Percentiles rank a stretch among this genome's conserved stretches.
phyloP scores from a whole-genome alignment of 2,888 invertebrate genomes.

The Glaucopsyche alexis region DNA sequence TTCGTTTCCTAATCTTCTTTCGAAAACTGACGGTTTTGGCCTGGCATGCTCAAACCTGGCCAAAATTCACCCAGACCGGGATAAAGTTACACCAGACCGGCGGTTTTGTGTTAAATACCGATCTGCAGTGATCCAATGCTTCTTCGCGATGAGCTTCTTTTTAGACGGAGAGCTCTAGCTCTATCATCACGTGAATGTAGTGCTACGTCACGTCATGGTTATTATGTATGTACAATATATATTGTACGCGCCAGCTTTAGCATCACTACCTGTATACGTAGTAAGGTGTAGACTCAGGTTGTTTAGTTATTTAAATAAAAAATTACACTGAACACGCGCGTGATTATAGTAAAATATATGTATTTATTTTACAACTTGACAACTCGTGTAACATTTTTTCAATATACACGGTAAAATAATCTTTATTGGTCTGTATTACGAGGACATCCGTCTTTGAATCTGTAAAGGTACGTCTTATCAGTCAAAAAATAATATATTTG shows the following conservation, averaged over 20 bases:
- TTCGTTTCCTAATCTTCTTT: no score
- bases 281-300: background rate
- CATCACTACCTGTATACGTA: background rate
- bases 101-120: no score
- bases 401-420: background rate
- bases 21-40: no score
- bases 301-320: background rate
- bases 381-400: background rate
- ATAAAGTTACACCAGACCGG: no score
- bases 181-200: no score
- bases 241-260: background rate
- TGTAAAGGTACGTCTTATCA: background rate
- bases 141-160: no score
- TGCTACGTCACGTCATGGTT: no score
- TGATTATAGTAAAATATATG: background rate
- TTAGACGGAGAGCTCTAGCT: no score
- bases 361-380: background rate
- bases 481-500: background rate
- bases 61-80: no score
- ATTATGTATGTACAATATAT: no score
- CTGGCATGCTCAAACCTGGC: no score
- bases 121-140: no score
- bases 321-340: background rate
- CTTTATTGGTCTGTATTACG: background rate
- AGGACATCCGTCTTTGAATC: background rate